Evolutionary conservation across 1,140 invertebrate genomes (phyloP), one percentile per base, ranked within the genome.

Genomic region (Cherax destructor): DNA sequence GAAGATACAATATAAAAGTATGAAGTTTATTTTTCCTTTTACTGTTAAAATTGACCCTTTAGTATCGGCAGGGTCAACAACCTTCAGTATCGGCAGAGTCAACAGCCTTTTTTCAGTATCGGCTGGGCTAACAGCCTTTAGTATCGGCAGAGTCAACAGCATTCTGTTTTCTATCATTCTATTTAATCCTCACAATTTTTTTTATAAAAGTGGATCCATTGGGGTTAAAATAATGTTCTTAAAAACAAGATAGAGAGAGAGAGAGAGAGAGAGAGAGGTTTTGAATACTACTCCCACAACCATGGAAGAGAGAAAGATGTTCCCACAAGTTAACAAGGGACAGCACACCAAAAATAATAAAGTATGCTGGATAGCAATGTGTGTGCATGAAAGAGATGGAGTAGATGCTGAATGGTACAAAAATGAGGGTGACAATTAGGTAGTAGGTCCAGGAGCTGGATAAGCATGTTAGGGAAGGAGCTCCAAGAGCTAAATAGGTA

Each of bases 1-100:
- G 79, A 81, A 50, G 30, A 81, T 59, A 56, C 79, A 81, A 56
- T 81, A 81, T 81, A 81, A 81, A 81, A 81, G 79, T 81, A 81
- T n/a, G 79, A 81, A 81, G 79, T 56, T 21, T 30, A 74, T 30
- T 74, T 30, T 24, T 74, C 69, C 30, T 41, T 24, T 30, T n/a
- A 4, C 11, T 30, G 69, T n/a, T 74, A 6, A 30, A 74, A n/a
- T 10, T 16, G 9, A 74, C 6, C 69, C 24, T 74, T 74, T n/a
- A 74, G 5, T 24, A 74, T 30, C 30, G 69, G 7, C 24, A 16
- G 21, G 69, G 30, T 74, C 16, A 24, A 41, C 30, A 41, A 41
- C 2, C 30, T 41, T 41, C 30, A 41, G 30, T 41, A 41, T 41
- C 2, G 30, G 2, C 30, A 41, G 30, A 2, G 30, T 41, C 30